These are phyloP conservation scores for Rachycentron canadum DNA, from an alignment of 2,797 vertebrate species.

Conservation along the genomic window DNA sequence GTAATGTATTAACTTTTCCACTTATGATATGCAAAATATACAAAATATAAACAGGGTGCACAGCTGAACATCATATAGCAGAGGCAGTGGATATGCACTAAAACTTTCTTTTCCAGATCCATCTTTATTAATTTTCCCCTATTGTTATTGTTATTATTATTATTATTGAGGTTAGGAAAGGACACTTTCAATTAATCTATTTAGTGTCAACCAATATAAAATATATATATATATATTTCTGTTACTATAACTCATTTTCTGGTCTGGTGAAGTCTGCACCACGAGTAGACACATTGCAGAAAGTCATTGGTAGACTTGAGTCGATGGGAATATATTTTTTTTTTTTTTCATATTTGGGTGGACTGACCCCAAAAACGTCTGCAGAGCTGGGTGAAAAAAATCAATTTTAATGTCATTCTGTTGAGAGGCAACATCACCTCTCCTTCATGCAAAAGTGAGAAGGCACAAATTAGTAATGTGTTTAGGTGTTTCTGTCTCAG, in stretches of 20 bases:
- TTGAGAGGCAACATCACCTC: constrained; percentile 13
- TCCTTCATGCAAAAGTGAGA: neutral
- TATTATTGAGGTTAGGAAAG: neutral
- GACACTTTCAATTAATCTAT: no score
- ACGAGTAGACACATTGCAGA: no score
- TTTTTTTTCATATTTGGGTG: neutral
- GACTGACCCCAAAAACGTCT: constrained; percentile 1
- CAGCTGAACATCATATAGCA: neutral
- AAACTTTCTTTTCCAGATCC: no score
- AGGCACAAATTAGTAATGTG: neutral
- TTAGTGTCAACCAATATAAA: no score
- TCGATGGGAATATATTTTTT: no score
- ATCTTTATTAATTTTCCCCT: no score
- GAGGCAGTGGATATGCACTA: neutral
- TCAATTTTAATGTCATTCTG: constrained; percentile 11
- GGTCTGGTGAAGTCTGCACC: no score
- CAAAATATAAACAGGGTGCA: neutral
- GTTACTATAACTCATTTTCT: neutral
- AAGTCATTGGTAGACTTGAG: neutral
- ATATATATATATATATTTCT: no score
- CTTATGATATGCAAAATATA: neutral
- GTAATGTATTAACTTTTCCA: neutral
- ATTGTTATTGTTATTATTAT: neutral
- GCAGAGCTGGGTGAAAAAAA: constrained; percentile 25
- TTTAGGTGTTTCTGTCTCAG: constrained; percentile 5